phyloP scores from a whole-genome alignment of 2,113 vertebrate genomes.

The Xiphias gladius region DNA sequence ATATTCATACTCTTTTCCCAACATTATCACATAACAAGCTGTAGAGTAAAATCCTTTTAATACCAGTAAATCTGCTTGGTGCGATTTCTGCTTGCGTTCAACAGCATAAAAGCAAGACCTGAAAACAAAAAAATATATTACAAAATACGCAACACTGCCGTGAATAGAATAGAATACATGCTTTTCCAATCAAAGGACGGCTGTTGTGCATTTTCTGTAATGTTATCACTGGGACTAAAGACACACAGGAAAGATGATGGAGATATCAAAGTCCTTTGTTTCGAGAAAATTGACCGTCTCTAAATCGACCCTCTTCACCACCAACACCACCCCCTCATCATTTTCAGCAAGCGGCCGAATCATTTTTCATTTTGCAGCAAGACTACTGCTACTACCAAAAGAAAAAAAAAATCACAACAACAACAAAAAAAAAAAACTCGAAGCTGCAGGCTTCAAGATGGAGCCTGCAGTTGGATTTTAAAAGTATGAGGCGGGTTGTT shows the following conservation, averaged over 20 bases:
- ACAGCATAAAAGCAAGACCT: background rate
- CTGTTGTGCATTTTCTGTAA: slow-evolving; percentile 4
- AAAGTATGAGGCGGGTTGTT: slow-evolving; percentile 1
- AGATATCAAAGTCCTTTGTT: slow-evolving; percentile 71
- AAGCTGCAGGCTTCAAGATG: too few relatives aligned
- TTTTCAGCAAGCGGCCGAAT: slow-evolving; percentile 38
- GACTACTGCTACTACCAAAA: slow-evolving; percentile 35
- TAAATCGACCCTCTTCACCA: slow-evolving; percentile 45
- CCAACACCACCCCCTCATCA: background rate
- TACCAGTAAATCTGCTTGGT: too few relatives aligned
- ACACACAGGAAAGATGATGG: slow-evolving; percentile 47
- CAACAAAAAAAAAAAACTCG: slow-evolving; percentile 35
- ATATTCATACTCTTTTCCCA: background rate
- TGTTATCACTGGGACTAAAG: background rate
- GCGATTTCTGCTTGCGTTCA: too few relatives aligned
- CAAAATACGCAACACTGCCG: background rate
- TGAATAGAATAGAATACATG: background rate
- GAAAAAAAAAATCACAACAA: slow-evolving; percentile 35
- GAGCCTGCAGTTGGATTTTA: slow-evolving; percentile 44
- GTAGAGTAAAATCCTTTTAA: too few relatives aligned
- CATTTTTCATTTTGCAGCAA: slow-evolving; percentile 74
- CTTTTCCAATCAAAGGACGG: background rate
- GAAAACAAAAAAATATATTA: background rate
- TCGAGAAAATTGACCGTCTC: slow-evolving; percentile 72
- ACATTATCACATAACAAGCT: background rate